Percentiles rank a stretch among this genome's conserved stretches.
Conservation (phyloP, 2,797 vertebrate species). For the Neoniphon sammara region DNA sequence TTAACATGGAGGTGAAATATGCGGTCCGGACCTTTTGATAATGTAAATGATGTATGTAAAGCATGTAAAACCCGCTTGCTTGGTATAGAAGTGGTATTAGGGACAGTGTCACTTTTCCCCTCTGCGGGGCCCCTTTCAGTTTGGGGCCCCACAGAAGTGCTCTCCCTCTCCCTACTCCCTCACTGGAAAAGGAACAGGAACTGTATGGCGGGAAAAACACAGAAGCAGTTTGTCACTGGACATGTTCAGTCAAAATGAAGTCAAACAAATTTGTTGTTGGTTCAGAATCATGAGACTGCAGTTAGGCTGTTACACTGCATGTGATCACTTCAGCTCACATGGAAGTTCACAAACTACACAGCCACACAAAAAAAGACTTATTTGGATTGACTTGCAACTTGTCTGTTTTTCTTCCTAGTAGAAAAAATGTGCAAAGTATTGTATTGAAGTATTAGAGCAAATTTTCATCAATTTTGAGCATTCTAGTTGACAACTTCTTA, state of each 20-base stretch:
- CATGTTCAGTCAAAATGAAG: slow-evolving; percentile 50
- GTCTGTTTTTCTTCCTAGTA: not conserved
- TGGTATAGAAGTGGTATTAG: not conserved
- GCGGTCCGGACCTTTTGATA: too few species aligned
- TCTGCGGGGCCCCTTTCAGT: not conserved
- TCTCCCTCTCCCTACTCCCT: slow-evolving; percentile 42
- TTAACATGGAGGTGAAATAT: too few species aligned
- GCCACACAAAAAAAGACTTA: not conserved
- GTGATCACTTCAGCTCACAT: slow-evolving; percentile 23
- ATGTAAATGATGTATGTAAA: too few species aligned
- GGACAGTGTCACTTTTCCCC: slow-evolving; percentile 16
- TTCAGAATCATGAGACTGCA: slow-evolving; percentile 54
- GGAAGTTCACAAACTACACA: slow-evolving; percentile 1
- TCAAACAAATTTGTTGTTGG: slow-evolving; percentile 58
- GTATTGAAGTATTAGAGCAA: too few species aligned
- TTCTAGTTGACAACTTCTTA: not conserved
- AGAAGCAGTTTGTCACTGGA: slow-evolving; percentile 7
- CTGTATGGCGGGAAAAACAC: not conserved
- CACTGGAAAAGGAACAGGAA: slow-evolving; percentile 46
- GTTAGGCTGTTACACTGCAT: slow-evolving; percentile 26
- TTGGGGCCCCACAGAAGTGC: slow-evolving; percentile 13
- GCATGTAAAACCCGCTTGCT: too few species aligned
- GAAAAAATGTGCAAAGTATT: not conserved
- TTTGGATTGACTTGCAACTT: not conserved
- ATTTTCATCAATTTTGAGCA: not conserved